Conservation (phyloP, 2,113 vertebrate species). For the Alouatta palliata region DNA sequence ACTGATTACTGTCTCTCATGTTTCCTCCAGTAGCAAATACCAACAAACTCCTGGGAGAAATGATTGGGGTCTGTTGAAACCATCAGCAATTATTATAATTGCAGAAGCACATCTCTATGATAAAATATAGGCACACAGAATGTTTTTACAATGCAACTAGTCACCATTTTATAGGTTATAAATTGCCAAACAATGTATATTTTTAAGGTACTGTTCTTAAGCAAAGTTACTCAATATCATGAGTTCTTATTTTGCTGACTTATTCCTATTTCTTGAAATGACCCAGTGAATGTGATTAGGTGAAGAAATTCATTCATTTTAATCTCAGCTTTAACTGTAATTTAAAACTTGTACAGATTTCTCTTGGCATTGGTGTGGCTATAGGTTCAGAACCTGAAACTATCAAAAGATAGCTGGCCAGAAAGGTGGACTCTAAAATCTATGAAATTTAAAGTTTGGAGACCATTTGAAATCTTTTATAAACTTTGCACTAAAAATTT, state of each 20-base stretch:
- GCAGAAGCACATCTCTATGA: neutral
- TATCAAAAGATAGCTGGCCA: neutral
- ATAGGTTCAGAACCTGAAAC: neutral
- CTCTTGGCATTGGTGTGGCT: neutral
- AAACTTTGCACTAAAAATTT: neutral
- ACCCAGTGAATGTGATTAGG: neutral
- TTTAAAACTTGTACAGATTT: conserved; percentile 1
- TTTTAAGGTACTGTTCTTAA: conserved; percentile 7
- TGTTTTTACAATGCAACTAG: neutral
- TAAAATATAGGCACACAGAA: neutral
- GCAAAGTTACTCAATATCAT: neutral
- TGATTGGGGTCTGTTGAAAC: neutral
- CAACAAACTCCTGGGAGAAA: neutral
- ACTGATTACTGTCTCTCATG: neutral
- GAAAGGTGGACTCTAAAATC: neutral
- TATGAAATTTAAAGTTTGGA: neutral
- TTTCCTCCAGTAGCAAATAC: neutral
- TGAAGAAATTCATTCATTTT: neutral
- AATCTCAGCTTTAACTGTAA: neutral
- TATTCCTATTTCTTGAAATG: neutral
- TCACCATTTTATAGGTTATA: neutral
- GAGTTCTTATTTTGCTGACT: conserved; percentile 12
- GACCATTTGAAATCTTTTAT: neutral
- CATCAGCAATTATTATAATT: neutral
- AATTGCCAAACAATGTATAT: neutral